Base-by-base conservation (phyloP, 2,888 invertebrate genomes). In the Clistopyga incitator region DNA sequence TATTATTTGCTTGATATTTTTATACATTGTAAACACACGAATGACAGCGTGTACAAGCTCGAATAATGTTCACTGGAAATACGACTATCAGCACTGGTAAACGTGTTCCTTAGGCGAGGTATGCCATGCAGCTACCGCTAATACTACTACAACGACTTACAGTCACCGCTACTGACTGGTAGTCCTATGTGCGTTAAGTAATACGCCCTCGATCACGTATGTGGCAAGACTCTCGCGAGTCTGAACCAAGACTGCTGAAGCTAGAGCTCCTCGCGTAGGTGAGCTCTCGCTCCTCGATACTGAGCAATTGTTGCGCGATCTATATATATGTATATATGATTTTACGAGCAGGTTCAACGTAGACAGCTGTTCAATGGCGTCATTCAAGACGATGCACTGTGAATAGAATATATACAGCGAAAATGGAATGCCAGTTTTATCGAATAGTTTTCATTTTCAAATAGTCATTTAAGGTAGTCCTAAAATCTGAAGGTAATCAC, bases 181-280 rank as follows among this genome's bases (percentile, higher is more conserved):
- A 72, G 68, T 59, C 74, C 72, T 64, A 79, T 47, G 68, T 80
- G 78, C 85, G 88, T 91, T 91, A 90, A 89, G 91, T 90, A 90
- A 91, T 88, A 88, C 89, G 91, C 89, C 90, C 89, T 90, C 90
- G 88, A 89, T 90, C 90, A 86, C 87, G 87, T 88, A 88, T 88
- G 87, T 81, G 72, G 86, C 84, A 87, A 88, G 87, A 85, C 78
- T 82, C 76, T 82, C 45, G 56, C 74, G 78, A 65, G 84, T 47
- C 74, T 78, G 18, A 52, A 64, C 64, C 23, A 76, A 59, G 61
- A 76, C 52, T 29, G 47, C 52, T 25, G 71, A 65, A 52, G 56
- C 47, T 82, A 78, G 85, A 77, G 85, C 78, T 82, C 68, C 78
- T 78, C 82, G 67, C 65, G 64, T 81, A 61, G 67, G 71, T 65